Evolutionary conservation across 2,888 invertebrate genomes (phyloP).

Genomic region (Caenorhabditis imperialis): DNA sequence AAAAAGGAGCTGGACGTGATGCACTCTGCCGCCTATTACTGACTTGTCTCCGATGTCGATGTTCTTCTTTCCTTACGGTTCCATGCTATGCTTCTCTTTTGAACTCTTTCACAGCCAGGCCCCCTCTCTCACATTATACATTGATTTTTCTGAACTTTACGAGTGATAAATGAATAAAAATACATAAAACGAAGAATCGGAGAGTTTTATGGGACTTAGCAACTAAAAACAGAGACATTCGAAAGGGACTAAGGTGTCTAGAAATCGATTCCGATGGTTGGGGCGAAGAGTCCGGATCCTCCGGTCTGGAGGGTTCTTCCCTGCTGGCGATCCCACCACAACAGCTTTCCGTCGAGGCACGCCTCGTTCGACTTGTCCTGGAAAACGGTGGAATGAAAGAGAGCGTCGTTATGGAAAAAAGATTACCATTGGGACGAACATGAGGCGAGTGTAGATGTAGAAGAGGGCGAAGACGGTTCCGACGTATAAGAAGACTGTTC

Average conservation of each 20-base stretch:
- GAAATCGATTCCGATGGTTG: slow-evolving; percentile 73
- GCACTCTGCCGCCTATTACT: slow-evolving; percentile 36
- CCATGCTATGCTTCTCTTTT: no score
- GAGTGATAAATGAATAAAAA: no score
- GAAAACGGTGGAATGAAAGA: slow-evolving; percentile 22
- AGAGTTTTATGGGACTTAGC: no score
- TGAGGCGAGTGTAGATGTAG: slow-evolving; percentile 74
- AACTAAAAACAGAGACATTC: slow-evolving; percentile 8
- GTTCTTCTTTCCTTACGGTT: background rate
- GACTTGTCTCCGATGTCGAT: background rate
- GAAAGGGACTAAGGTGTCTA: slow-evolving; percentile 33
- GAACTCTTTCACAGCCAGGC: no score
- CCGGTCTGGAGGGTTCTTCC: slow-evolving; percentile 68
- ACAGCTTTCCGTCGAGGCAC: slow-evolving; percentile 72
- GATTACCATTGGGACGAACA: slow-evolving; percentile 64
- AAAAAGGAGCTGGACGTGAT: slow-evolving; percentile 50
- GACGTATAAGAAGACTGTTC: slow-evolving; percentile 72
- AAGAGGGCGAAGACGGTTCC: slow-evolving; percentile 69
- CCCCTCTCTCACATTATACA: no score
- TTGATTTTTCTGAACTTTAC: no score
- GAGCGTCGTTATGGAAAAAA: background rate
- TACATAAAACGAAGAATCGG: no score
- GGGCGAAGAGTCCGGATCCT: slow-evolving; percentile 73
- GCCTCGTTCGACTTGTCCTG: slow-evolving; percentile 70
- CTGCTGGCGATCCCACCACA: slow-evolving; percentile 78